Evolutionary conservation across 2,888 invertebrate species (phyloP).

Genomic region (Acleris sparsana): DNA sequence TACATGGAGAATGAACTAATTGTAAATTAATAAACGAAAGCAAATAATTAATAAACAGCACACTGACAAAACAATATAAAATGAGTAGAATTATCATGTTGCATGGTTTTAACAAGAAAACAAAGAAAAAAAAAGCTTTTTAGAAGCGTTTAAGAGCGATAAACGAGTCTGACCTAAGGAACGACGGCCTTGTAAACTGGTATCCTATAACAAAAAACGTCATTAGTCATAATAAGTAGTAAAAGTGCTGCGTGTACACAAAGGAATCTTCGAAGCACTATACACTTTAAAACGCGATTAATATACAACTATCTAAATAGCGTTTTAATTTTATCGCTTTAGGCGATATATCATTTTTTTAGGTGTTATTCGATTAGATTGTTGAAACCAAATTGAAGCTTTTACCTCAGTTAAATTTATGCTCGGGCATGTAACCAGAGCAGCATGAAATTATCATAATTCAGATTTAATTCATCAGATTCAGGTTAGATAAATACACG

Average conservation of each 20-base stretch:
- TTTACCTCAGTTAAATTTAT: too few species aligned
- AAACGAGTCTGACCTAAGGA: slow-evolving; percentile 78
- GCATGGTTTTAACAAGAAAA: slow-evolving; percentile 59
- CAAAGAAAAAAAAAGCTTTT: slow-evolving; percentile 56
- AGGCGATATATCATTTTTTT: too few species aligned
- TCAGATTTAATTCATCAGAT: too few species aligned
- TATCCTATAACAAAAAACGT: slow-evolving; percentile 76
- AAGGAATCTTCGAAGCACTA: slow-evolving; percentile 1
- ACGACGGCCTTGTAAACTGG: slow-evolving; percentile 80
- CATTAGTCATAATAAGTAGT: slow-evolving; percentile 19
- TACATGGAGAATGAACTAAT: too few species aligned
- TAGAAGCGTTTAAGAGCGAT: slow-evolving; percentile 65
- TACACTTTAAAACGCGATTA: too few species aligned
- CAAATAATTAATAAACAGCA: slow-evolving; percentile 51
- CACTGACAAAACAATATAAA: slow-evolving; percentile 59
- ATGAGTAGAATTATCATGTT: slow-evolving; percentile 56
- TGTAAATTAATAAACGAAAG: slow-evolving; percentile 22
- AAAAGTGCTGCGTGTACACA: not conserved
- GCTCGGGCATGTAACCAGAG: too few species aligned
- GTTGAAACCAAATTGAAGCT: too few species aligned
- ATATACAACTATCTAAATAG: too few species aligned
- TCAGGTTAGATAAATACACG: too few species aligned
- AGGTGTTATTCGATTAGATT: too few species aligned
- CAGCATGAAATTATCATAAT: too few species aligned
- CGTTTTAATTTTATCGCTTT: too few species aligned